Conservation (phyloP, 92 coral and sea anemone species). For the Palythoa heliodiscus region DNA sequence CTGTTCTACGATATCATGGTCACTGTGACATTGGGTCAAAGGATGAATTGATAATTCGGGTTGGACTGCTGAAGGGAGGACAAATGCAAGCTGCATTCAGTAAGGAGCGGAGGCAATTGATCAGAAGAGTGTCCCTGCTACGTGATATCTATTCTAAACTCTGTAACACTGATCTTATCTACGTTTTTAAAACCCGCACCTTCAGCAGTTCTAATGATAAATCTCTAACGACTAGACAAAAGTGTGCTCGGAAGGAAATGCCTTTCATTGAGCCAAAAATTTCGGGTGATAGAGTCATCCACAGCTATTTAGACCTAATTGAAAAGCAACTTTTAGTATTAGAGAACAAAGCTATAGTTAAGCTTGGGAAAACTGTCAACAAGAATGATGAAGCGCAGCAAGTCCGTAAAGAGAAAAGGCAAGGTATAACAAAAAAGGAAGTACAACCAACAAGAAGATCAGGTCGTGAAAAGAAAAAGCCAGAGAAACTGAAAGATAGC, state of each 20-base stretch:
- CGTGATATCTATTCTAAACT: slow-evolving; percentile 27
- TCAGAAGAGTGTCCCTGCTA: slow-evolving; percentile 21
- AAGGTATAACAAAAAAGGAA: not conserved
- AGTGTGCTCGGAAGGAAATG: no score
- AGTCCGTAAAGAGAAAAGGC: not conserved
- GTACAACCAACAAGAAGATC: slow-evolving; percentile 23
- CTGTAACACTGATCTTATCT: not conserved
- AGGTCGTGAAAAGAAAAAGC: slow-evolving; percentile 14
- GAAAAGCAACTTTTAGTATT: slow-evolving; percentile 23
- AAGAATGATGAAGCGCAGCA: slow-evolving; percentile 7
- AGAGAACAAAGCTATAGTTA: slow-evolving; percentile 39
- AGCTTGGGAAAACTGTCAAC: slow-evolving; percentile 13
- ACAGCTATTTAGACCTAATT: slow-evolving; percentile 13
- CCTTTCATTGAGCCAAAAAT: slow-evolving; percentile 28
- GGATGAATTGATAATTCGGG: slow-evolving; percentile 37
- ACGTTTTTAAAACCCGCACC: slow-evolving; percentile 33
- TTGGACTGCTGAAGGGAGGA: slow-evolving; percentile 31
- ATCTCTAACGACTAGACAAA: slow-evolving; percentile 39
- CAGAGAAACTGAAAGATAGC: slow-evolving; percentile 22
- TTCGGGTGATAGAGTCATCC: not conserved
- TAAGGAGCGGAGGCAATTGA: slow-evolving; percentile 36
- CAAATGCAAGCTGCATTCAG: slow-evolving; percentile 38
- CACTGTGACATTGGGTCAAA: slow-evolving; percentile 10
- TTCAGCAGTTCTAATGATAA: slow-evolving; percentile 30
- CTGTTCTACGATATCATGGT: no score